Evolutionary conservation across 2,888 invertebrate genomes (phyloP).

Genomic region (Congeria kusceri): DNA sequence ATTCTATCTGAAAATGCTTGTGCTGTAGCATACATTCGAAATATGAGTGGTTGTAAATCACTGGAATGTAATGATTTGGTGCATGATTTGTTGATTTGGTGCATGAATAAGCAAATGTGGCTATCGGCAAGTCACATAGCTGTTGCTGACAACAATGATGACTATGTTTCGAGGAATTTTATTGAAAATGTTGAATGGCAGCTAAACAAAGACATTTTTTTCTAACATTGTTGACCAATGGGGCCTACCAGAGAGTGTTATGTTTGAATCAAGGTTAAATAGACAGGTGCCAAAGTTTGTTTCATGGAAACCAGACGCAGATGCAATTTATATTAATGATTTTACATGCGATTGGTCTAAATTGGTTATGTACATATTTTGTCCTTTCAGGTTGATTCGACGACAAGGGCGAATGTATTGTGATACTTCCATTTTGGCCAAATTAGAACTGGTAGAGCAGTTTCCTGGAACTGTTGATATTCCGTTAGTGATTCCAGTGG

Average conservation of each 20-base stretch:
- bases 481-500: slow-evolving; percentile 37
- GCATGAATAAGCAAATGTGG: no score
- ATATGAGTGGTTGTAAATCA: no score
- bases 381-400: slow-evolving; percentile 38
- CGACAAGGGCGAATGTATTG: slow-evolving; percentile 29
- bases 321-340: slow-evolving; percentile 30
- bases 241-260: slow-evolving; percentile 36
- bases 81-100: no score
- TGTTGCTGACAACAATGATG: no score
- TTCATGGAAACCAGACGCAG: slow-evolving; percentile 37
- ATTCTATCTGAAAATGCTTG: slow-evolving; percentile 13
- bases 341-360: slow-evolving; percentile 34
- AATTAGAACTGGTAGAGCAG: slow-evolving; percentile 42
- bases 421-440: slow-evolving; percentile 46
- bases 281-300: slow-evolving; percentile 18
- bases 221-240: slow-evolving; percentile 29
- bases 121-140: no score
- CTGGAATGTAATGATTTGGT: no score
- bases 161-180: no score
- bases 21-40: slow-evolving; percentile 34
- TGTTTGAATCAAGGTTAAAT: slow-evolving; percentile 11
- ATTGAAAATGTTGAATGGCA: slow-evolving; percentile 44
- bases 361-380: slow-evolving; percentile 24
- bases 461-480: slow-evolving; percentile 33
- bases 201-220: slow-evolving; percentile 26